Evolutionary conservation across 2,797 vertebrate species (phyloP).

Genomic region (Xenentodon cancila): DNA sequence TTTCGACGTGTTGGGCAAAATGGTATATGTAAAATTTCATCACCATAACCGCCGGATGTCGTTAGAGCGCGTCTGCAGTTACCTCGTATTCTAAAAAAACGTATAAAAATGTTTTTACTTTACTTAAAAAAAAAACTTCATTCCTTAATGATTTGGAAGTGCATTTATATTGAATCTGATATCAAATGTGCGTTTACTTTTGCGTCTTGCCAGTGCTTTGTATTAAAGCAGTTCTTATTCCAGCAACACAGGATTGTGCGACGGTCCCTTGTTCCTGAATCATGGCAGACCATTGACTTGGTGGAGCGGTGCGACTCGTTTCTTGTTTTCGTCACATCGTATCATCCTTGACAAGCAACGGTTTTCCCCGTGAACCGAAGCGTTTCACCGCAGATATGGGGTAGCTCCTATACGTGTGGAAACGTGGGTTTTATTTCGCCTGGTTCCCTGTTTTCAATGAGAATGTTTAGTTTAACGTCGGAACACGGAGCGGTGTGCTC

Average conservation of each 20-base stretch:
- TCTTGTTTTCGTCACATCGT: neutral
- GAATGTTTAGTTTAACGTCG: constrained; percentile 52
- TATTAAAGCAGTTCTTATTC: neutral
- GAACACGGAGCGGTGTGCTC: constrained; percentile 14
- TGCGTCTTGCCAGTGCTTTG: neutral
- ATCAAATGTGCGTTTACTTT: accelerated
- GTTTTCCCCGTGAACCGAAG: neutral
- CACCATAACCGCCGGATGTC: neutral
- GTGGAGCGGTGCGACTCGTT: neutral
- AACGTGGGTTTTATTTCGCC: neutral
- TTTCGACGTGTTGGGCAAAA: constrained; percentile 9
- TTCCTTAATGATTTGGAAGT: accelerated
- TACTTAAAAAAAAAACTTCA: no score
- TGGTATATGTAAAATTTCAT: constrained; percentile 37
- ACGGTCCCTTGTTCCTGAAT: constrained; percentile 21
- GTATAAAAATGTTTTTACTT: neutral
- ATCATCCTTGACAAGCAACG: neutral
- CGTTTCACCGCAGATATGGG: neutral
- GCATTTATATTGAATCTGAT: accelerated
- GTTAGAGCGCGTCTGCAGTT: constrained; percentile 28
- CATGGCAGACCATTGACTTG: constrained; percentile 38
- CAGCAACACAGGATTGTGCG: constrained; percentile 17
- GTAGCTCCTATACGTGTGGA: neutral
- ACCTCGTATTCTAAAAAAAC: neutral
- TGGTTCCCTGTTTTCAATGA: constrained; percentile 4